Evolutionary conservation across 1,140 invertebrate genomes (phyloP).

Genomic region (Caerostris extrusa): DNA sequence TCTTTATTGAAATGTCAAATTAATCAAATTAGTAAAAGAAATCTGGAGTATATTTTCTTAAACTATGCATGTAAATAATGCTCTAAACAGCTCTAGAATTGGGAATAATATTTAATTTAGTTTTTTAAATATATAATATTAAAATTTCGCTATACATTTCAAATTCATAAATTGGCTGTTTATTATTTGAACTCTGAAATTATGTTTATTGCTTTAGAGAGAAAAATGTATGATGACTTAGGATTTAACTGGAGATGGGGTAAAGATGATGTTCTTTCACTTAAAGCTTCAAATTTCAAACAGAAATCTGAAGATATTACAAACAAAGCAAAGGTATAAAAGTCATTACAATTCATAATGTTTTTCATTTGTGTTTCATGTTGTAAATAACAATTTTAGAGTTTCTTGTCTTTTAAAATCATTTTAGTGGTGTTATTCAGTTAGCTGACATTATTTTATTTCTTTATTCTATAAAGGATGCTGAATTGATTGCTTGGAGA

Average conservation of each 20-base stretch:
- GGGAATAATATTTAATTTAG: too few relatives aligned
- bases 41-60: too few relatives aligned
- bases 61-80: too few relatives aligned
- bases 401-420: background rate
- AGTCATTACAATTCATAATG: background rate
- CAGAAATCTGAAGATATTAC: constrained; percentile 80
- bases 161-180: too few relatives aligned
- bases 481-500: constrained; percentile 77
- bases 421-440: background rate
- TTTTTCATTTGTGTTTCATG: background rate
- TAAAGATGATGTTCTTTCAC: constrained; percentile 79
- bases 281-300: constrained; percentile 80
- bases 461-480: constrained; percentile 75
- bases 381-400: background rate
- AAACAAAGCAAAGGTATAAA: constrained; percentile 79
- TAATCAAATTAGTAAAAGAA: too few relatives aligned
- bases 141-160: too few relatives aligned
- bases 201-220: constrained; percentile 46
- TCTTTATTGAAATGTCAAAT: too few relatives aligned
- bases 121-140: too few relatives aligned
- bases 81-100: too few relatives aligned
- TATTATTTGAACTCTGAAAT: too few relatives aligned
- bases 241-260: constrained; percentile 78
- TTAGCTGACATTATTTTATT: background rate
- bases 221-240: constrained; percentile 77